Percentiles rank a stretch among this genome's conserved stretches.
Evolutionary conservation across 2,113 vertebrate genomes (phyloP).

Genomic region (Carlito syrichta): DNA sequence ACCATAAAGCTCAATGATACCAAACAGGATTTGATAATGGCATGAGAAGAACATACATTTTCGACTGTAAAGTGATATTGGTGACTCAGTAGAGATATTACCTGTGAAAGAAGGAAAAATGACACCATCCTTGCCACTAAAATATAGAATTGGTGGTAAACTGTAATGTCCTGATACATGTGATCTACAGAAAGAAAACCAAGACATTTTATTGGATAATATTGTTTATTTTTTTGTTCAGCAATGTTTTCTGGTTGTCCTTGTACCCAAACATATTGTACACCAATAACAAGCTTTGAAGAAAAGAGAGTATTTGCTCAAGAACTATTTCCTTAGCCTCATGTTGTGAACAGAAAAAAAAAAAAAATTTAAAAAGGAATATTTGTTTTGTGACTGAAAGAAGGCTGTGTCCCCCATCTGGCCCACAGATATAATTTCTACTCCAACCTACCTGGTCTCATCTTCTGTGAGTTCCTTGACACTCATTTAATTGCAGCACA

Average conservation of each 20-base stretch:
- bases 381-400: background rate
- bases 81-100: background rate
- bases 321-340: background rate
- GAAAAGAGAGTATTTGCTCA: background rate
- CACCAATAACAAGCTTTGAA: background rate
- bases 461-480: background rate
- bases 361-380: too few species aligned
- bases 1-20: too few species aligned
- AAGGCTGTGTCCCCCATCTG: background rate
- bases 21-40: background rate
- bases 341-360: too few species aligned
- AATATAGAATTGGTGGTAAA: background rate
- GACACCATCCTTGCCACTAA: background rate
- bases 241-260: background rate
- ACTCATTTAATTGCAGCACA: background rate
- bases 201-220: background rate
- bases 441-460: accelerated
- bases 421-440: background rate
- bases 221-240: background rate
- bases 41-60: background rate
- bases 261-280: background rate
- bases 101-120: background rate
- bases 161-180: background rate
- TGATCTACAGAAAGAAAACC: background rate
- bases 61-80: background rate